Conservation (phyloP, 2,888 invertebrate genomes). For the Mechanitis messenoides region DNA sequence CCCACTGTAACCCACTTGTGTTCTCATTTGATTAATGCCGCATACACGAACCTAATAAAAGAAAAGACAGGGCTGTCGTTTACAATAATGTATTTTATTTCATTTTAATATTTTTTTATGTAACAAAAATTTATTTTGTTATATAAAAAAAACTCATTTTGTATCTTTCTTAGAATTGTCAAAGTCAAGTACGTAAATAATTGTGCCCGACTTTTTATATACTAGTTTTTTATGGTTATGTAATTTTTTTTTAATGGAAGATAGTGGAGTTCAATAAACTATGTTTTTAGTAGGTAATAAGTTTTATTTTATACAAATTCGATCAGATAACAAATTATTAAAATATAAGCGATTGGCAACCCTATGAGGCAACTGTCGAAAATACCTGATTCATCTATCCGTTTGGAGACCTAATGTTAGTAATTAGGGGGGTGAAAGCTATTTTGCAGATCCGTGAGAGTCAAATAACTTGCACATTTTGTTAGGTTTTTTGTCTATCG, state of each 20-base stretch:
- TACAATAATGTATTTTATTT: conserved; percentile 9
- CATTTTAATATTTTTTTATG: no score
- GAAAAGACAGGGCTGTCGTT: conserved; percentile 17
- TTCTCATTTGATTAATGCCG: conserved; percentile 44
- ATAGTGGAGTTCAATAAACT: no score
- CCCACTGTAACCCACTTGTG: conserved; percentile 25
- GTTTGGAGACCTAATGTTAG: conserved; percentile 43
- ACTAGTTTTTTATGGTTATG: no score
- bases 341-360: conserved; percentile 6
- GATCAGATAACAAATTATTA: background rate
- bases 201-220: no score
- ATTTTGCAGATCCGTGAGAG: conserved; percentile 48
- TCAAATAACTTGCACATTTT: background rate
- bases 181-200: no score
- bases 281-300: no score
- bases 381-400: conserved; percentile 28
- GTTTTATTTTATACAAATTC: no score
- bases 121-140: no score
- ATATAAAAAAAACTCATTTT: no score
- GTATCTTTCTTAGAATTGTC: no score
- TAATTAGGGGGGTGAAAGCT: conserved; percentile 64
- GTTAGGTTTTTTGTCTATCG: no score
- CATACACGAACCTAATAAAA: conserved; percentile 32
- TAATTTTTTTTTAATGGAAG: no score
- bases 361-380: conserved; percentile 16